Evolutionary conservation across 2,113 vertebrate species (phyloP), one percentile per base, ranked within the genome.

Genomic region (Ptilonorhynchus violaceus): DNA sequence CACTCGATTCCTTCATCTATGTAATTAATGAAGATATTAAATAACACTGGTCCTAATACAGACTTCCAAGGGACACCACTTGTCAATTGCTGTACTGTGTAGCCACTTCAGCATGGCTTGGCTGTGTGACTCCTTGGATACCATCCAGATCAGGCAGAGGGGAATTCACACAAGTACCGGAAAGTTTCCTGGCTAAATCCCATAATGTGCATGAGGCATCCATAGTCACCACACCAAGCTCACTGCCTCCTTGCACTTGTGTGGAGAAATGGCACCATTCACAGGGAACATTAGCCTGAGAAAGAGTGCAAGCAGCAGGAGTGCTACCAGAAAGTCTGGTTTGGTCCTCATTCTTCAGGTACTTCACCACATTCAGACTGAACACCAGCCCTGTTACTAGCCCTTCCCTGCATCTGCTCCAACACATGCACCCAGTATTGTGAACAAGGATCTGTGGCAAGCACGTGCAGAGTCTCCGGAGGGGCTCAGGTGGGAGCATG

Each of bases 101-200:
- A 95, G 69, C 60, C 66, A n/a, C 13, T 42, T 63, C 73, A 63
- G 78, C 81, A 35, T 0, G 0, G 30, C 42, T 39, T 33, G 58
- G 49, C 49, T 4, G 0, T 1, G 0, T 9, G 19, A 15, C 8
- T 89, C 30, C 30, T 75, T 59, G 35, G 25, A 35, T 50, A 74
- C 11, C 16, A 42, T 59, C 56, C 8, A 27, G 27, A 44, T 25
- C n/a, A 72, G 31, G 9, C 20, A 84, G 25, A 76, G 27, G 31
- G 22, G 41, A 88, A 88, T 56, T 68, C 44, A 33, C 37, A 37
- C 1, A 1, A 39, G n/a, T 9, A 50, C 16, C 11, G 2, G 14
- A 41, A 68, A 64, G 15, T 37, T 82, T 68, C 53, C 66, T 83
- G n/a, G 47, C 58, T 53, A 76, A 85, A 85, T 80, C 31, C 39